Evolutionary conservation across 2,888 invertebrate genomes (phyloP).

Genomic region (Gymnoscelis rufifasciata): DNA sequence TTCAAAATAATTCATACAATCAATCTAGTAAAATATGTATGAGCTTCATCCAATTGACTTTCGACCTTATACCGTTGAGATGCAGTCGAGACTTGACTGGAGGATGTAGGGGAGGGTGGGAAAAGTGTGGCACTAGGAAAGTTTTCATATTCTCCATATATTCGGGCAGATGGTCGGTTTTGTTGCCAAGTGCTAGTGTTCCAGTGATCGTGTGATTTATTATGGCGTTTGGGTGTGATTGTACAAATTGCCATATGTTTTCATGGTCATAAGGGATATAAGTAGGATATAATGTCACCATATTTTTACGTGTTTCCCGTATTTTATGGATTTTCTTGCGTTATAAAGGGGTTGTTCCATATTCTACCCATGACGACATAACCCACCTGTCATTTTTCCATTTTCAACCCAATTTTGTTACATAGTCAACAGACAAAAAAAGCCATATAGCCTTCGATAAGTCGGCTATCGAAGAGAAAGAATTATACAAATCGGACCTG

Average conservation of each 20-base stretch:
- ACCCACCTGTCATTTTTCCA: no score
- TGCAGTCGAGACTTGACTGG: neutral
- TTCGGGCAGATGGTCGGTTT: slow-evolving; percentile 20
- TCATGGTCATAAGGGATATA: no score
- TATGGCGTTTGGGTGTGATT: neutral
- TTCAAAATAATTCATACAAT: slow-evolving; percentile 27
- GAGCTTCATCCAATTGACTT: slow-evolving; percentile 1
- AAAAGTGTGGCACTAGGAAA: slow-evolving; percentile 10
- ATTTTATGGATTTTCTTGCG: no score
- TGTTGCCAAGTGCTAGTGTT: slow-evolving; percentile 18
- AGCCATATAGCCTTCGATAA: no score
- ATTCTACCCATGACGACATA: no score
- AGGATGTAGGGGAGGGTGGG: slow-evolving; percentile 1
- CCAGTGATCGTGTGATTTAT: slow-evolving; percentile 19
- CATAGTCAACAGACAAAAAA: no score
- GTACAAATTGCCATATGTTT: neutral
- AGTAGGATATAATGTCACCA: no score
- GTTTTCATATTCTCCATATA: slow-evolving; percentile 18
- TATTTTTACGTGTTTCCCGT: no score
- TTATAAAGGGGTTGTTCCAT: no score
- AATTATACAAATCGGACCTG: no score
- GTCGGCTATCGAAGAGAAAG: no score
- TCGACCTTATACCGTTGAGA: neutral
- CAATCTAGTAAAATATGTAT: slow-evolving; percentile 28
- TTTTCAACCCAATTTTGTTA: no score